A percentile compares a stretch with the other conserved stretches of the same genome.
Evolutionary conservation across 2,888 invertebrate species (phyloP).

Genomic region (Pristionchus mayeri): DNA sequence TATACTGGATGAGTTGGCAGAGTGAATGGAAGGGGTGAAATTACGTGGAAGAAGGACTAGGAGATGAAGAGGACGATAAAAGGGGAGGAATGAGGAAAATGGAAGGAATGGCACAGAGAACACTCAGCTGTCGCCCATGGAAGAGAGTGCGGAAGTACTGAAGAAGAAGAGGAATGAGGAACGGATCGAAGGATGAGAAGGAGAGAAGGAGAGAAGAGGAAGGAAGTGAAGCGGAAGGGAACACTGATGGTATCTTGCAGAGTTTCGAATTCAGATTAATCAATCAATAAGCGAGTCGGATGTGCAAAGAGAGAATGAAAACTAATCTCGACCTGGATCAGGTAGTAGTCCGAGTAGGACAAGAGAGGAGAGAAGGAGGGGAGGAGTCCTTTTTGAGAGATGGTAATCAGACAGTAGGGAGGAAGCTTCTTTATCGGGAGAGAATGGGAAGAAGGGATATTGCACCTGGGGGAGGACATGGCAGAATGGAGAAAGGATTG

Average conservation of each 20-base stretch:
- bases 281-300: background rate
- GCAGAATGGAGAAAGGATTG: background rate
- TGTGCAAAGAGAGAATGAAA: background rate
- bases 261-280: background rate
- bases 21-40: background rate
- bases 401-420: background rate
- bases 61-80: background rate
- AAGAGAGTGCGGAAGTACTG: background rate
- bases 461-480: conserved; percentile 40
- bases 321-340: conserved; percentile 20
- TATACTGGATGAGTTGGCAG: conserved; percentile 1
- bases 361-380: conserved; percentile 10
- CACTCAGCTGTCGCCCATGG: background rate
- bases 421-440: conserved; percentile 25
- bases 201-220: background rate
- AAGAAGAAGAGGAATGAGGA: background rate
- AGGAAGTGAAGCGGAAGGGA: background rate
- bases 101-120: background rate
- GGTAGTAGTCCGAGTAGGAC: conserved; percentile 2
- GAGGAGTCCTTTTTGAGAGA: background rate
- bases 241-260: background rate
- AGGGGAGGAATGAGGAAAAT: conserved; percentile 30
- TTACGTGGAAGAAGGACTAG: conserved; percentile 24
- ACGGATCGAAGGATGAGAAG: background rate
- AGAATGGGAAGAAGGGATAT: conserved; percentile 14